phyloP scores from a whole-genome alignment of 2,797 vertebrate species.

The Crenichthys baileyi region DNA sequence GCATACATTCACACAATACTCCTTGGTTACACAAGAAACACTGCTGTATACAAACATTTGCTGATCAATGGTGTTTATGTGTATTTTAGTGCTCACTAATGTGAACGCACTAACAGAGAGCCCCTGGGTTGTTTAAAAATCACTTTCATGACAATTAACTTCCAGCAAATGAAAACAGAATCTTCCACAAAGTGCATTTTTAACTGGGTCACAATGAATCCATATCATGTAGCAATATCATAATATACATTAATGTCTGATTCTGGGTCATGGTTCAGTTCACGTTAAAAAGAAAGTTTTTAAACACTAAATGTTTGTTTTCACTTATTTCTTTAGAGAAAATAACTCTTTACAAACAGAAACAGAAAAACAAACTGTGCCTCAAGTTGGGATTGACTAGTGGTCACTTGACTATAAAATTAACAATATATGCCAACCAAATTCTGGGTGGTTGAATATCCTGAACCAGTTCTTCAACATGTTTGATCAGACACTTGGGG shows the following conservation, averaged over 20 bases:
- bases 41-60: conserved; percentile 18
- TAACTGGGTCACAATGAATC: neutral
- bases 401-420: neutral
- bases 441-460: neutral
- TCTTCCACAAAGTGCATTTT: neutral
- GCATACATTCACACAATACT: conserved; percentile 4
- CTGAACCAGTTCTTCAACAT: too few species aligned
- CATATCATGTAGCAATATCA: neutral
- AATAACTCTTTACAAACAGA: too few species aligned
- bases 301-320: too few species aligned
- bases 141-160: conserved; percentile 6
- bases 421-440: neutral
- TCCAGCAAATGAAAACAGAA: neutral
- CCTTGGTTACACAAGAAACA: conserved; percentile 8
- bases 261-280: too few species aligned
- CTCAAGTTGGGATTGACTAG: too few species aligned
- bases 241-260: too few species aligned
- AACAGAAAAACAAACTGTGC: too few species aligned
- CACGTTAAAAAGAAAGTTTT: too few species aligned
- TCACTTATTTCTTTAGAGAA: too few species aligned
- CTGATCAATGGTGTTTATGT: conserved; percentile 29
- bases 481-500: too few species aligned
- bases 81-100: conserved; percentile 6
- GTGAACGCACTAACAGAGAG: neutral
- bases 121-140: neutral